Percentiles rank a stretch among this genome's conserved stretches.
Evolutionary conservation across 2,888 invertebrate genomes (phyloP).

Genomic region (Meiosimyza decipiens): DNA sequence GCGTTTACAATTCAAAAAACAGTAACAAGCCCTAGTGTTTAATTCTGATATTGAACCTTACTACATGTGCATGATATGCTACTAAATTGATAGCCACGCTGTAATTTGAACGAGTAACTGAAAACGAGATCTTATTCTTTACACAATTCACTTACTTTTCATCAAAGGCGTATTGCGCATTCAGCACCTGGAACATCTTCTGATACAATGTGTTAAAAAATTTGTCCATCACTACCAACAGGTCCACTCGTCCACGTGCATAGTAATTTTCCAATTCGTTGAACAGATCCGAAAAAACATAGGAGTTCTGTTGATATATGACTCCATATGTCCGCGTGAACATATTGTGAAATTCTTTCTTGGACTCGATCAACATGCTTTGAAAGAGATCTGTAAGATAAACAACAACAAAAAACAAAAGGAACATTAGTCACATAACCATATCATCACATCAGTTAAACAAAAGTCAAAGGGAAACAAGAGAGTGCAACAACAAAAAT

Average conservation of each 20-base stretch:
- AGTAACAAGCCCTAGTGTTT: no score
- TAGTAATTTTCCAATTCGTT: constrained; percentile 91
- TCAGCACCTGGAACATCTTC: constrained; percentile 95
- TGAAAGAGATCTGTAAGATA: constrained; percentile 85
- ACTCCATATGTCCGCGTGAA: constrained; percentile 95
- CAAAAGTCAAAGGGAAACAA: background rate
- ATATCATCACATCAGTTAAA: background rate
- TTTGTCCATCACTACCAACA: constrained; percentile 88
- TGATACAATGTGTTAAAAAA: constrained; percentile 94
- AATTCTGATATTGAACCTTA: no score
- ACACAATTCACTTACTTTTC: constrained; percentile 74
- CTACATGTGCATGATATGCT: no score
- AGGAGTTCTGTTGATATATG: constrained; percentile 92
- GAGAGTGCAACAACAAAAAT: background rate
- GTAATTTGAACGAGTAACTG: no score
- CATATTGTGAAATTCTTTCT: constrained; percentile 92
- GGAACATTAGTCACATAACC: background rate
- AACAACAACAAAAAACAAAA: constrained; percentile 44
- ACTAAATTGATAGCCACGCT: no score
- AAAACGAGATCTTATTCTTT: no score
- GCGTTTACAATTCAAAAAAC: no score
- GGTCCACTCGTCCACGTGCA: constrained; percentile 82
- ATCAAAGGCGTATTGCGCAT: constrained; percentile 91
- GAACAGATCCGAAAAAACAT: constrained; percentile 92
- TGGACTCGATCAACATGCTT: constrained; percentile 83